Evolutionary conservation across 1,140 invertebrate genomes (phyloP), one percentile per base, ranked within the genome.

Genomic region (Cepaea nemoralis): DNA sequence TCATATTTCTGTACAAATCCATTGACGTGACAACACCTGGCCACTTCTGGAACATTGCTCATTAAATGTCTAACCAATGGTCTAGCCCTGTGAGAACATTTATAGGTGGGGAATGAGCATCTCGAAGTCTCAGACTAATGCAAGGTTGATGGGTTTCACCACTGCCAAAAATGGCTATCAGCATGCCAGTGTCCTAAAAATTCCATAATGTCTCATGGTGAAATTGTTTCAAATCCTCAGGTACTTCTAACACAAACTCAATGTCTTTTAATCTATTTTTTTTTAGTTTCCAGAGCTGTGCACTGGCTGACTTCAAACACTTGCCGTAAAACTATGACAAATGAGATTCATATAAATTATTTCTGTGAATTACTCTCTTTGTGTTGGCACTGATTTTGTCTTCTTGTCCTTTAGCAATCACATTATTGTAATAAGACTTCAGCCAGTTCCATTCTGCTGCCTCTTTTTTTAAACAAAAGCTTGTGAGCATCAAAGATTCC

Each of bases 21-120:
- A 91, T 97, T 95, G 55, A 97, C 89, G 91, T 98, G 97, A 89
- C 95, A 97, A 87, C 97, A 98, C 97, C 98, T 98, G 0, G 97
- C 94, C 0, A 98, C 95, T 91, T 98, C 97, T 0, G 97, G 97
- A 0, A 98, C 97, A 88, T 98, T 98, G 83, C 96, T 98, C 97
- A 98, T 98, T 0, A 98, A 92, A 92, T 98, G 88, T 98, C 97
- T 0, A 98, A 91, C 97, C 97, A 98, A 88, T 98, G 97, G 92
- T 98, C 97, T 31, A 98, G 95, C 0, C 97, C 97, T 0, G 97
- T 98, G 0, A 98, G 91, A 0, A 98, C 96, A 90, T 95, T 98
- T 33, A 98, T 98, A 0, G 97, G 97, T 90, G 97, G 96, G 0
- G 93, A 83, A 45, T 19, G 6, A n/a, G 63, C 77, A 48, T 88